Evolutionary conservation across 2,797 vertebrate genomes (phyloP), one percentile per base, ranked within the genome.

Genomic region (Linurgus olivaceus): DNA sequence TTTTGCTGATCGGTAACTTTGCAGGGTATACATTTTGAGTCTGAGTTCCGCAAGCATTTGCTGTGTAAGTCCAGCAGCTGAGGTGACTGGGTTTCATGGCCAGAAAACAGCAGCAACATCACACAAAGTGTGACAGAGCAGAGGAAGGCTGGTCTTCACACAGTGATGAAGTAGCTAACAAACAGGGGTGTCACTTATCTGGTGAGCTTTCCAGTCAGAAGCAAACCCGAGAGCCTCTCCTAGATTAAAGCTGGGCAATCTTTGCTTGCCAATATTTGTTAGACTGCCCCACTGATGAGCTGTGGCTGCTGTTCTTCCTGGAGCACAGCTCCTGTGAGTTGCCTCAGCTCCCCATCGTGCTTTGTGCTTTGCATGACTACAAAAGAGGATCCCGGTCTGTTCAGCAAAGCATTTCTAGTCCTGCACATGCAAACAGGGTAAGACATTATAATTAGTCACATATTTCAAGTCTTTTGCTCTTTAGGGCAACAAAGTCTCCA

Each of bases 391-490:
- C 35, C 31, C 29, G 38, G 54, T 42, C 31, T 47, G 44, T 29
- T 77, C 42, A n/a, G 87, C 2, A 2, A 88, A 88, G 13, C 7
- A 24, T 78, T 94, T 85, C 68, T 82, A 70, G 61, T 75, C 58
- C 62, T 81, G 76, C n/a, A 62, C 62, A 83, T 52, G 73, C 51
- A 38, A 94, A 75, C 44, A 66, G 33, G 26, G 54, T 58, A 88
- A 86, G 90, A 81, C 75, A 81, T 86, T 42, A 31, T 81, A 91
- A 91, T 90, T 93, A 88, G 73, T 83, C 59, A 78, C 70, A 73
- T 74, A 93, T 86, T 94, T 93, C 48, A 93, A 83, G 82, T 66
- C 47, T 88, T 90, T 54, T 91, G 29, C 85, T 93, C 93, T 95
- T 93, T 8, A 94, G 82, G 94, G 94, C 87, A 96, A 90, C 51